A percentile compares a stretch with the other conserved stretches of the same genome.
Conservation (phyloP, 2,797 vertebrate species). For the Lutjanus argentimaculatus region DNA sequence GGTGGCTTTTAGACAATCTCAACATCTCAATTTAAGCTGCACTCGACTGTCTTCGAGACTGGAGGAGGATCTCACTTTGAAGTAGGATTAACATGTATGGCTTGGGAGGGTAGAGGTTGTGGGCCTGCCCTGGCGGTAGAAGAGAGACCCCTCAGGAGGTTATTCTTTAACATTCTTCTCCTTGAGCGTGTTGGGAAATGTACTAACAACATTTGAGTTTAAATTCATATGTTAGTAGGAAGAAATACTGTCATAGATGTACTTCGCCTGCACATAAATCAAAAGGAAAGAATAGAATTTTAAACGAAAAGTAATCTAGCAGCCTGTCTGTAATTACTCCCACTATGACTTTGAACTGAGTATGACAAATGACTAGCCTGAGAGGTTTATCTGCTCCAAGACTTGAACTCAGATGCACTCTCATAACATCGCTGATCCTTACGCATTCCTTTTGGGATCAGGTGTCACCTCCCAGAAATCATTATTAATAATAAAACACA, state of each 20-base stretch:
- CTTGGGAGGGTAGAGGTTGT: slow-evolving; percentile 40
- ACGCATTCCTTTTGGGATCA: slow-evolving; percentile 70
- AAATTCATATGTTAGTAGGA: not conserved
- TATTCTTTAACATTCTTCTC: not conserved
- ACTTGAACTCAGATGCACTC: slow-evolving; percentile 60
- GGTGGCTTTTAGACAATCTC: slow-evolving; percentile 53
- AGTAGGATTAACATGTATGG: slow-evolving; percentile 73
- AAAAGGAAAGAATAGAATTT: slow-evolving; percentile 26
- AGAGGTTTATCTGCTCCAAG: slow-evolving; percentile 60
- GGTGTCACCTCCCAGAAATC: slow-evolving; percentile 72
- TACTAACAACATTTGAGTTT: slow-evolving; percentile 17
- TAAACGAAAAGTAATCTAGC: slow-evolving; percentile 31
- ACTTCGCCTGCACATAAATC: slow-evolving; percentile 1
- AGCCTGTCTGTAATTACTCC: slow-evolving; percentile 53
- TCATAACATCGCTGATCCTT: slow-evolving; percentile 64
- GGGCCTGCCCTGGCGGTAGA: slow-evolving; percentile 11
- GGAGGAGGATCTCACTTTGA: slow-evolving; percentile 69
- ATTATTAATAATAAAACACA: slow-evolving; percentile 75
- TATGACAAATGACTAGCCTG: slow-evolving; percentile 65
- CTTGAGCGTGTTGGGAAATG: not conserved
- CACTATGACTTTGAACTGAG: slow-evolving; percentile 69
- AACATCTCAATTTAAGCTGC: slow-evolving; percentile 48
- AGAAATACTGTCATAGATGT: slow-evolving; percentile 3
- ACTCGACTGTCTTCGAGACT: slow-evolving; percentile 39
- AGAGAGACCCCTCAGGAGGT: slow-evolving; percentile 35